Conservation (phyloP, 1,140 invertebrate genomes). For the Campoletis sonorensis region DNA sequence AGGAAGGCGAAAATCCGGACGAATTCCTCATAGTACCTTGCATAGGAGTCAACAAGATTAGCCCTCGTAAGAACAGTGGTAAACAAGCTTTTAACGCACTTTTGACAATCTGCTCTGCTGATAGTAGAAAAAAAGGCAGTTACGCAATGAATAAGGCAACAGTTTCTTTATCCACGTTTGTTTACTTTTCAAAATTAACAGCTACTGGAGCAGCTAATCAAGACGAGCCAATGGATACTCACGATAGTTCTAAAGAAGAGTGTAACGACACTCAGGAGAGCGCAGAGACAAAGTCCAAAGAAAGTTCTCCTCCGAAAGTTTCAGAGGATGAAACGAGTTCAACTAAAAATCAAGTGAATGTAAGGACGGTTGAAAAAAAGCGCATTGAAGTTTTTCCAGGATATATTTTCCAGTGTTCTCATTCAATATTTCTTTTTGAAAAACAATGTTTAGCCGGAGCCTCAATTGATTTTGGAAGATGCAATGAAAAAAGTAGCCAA, state of each 20-base stretch:
- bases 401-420: background rate
- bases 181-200: slow-evolving; percentile 43
- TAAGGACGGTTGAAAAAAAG: slow-evolving; percentile 54
- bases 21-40: slow-evolving; percentile 83
- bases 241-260: slow-evolving; percentile 52
- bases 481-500: slow-evolving; percentile 56
- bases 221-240: slow-evolving; percentile 62
- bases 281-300: slow-evolving; percentile 44
- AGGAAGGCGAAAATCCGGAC: slow-evolving; percentile 88
- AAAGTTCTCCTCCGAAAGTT: slow-evolving; percentile 31
- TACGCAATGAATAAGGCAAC: background rate
- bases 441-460: slow-evolving; percentile 1
- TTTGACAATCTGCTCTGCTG: background rate
- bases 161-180: background rate
- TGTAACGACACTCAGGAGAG: slow-evolving; percentile 61
- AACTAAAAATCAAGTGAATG: slow-evolving; percentile 54
- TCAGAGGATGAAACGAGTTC: slow-evolving; percentile 46
- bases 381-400: background rate
- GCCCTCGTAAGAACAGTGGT: slow-evolving; percentile 69
- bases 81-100: slow-evolving; percentile 50
- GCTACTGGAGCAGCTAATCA: slow-evolving; percentile 55
- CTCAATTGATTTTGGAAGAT: slow-evolving; percentile 36
- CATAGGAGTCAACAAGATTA: slow-evolving; percentile 59
- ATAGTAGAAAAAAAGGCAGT: background rate
- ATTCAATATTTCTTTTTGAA: background rate